phyloP scores from a whole-genome alignment of 2,113 vertebrate genomes.

The Sylvia atricapilla region DNA sequence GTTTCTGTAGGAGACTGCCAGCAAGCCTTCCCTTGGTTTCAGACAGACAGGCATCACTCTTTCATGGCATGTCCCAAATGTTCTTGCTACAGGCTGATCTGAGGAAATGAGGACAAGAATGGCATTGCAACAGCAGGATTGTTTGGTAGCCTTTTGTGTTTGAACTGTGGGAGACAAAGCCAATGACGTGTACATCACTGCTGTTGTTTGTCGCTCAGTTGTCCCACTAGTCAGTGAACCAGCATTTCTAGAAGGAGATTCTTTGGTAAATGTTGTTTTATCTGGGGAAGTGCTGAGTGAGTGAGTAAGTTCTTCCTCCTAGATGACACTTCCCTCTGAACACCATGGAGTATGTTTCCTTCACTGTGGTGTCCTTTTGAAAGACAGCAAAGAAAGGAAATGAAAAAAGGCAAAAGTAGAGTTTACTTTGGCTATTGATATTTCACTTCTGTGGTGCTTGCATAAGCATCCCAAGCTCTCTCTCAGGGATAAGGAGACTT shows the following conservation, averaged over 20 bases:
- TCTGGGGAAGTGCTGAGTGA: background rate
- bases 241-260: slow-evolving; percentile 16
- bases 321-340: background rate
- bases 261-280: background rate
- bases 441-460: background rate
- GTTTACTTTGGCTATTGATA: background rate
- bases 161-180: background rate
- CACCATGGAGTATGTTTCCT: background rate
- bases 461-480: background rate
- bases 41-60: background rate
- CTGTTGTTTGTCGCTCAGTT: slow-evolving; percentile 4
- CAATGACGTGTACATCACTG: background rate
- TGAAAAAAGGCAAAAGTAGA: background rate
- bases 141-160: background rate
- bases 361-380: background rate
- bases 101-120: background rate
- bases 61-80: accelerated
- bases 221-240: background rate
- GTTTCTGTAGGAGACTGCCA: background rate
- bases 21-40: background rate
- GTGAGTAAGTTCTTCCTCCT: background rate
- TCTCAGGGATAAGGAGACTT: background rate
- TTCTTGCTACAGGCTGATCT: background rate
- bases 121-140: background rate
- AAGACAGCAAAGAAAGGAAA: background rate